A percentile compares a stretch with the other conserved stretches of the same genome.
Evolutionary conservation across 2,888 invertebrate species (phyloP).

Genomic region (Allacma fusca): DNA sequence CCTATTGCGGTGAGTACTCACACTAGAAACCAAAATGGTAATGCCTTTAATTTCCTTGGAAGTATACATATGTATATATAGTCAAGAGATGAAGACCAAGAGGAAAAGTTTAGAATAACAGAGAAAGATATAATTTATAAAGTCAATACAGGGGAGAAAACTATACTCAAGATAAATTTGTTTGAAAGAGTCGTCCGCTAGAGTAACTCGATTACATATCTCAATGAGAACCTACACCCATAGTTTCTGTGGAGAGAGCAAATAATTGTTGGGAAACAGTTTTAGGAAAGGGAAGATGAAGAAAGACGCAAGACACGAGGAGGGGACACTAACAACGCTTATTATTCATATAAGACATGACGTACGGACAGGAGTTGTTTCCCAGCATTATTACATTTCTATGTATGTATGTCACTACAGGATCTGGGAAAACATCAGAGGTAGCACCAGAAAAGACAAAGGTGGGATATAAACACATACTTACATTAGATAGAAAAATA

Average conservation of each 20-base stretch:
- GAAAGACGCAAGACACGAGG: background rate
- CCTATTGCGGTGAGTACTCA: too few relatives aligned
- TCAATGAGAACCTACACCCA: conserved; percentile 1
- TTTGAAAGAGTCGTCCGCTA: conserved; percentile 21
- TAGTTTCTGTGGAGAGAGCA: background rate
- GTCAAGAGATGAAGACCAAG: background rate
- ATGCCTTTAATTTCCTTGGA: too few relatives aligned
- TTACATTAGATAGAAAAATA: too few relatives aligned
- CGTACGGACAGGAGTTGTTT: background rate
- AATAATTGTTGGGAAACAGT: background rate
- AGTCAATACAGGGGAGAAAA: conserved; percentile 23
- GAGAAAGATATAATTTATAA: conserved; percentile 28
- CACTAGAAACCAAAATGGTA: too few relatives aligned
- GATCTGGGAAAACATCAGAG: too few relatives aligned
- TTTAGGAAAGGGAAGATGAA: background rate
- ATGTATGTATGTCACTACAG: too few relatives aligned
- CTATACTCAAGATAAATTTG: conserved; percentile 23
- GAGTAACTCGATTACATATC: background rate
- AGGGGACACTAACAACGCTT: background rate
- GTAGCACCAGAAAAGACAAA: too few relatives aligned
- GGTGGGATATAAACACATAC: too few relatives aligned
- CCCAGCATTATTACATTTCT: too few relatives aligned
- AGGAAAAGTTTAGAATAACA: conserved; percentile 10
- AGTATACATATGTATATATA: too few relatives aligned
- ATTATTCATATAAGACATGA: background rate